Conservation (phyloP, 2,797 vertebrate species). For the Lycodopsis pacificus region DNA sequence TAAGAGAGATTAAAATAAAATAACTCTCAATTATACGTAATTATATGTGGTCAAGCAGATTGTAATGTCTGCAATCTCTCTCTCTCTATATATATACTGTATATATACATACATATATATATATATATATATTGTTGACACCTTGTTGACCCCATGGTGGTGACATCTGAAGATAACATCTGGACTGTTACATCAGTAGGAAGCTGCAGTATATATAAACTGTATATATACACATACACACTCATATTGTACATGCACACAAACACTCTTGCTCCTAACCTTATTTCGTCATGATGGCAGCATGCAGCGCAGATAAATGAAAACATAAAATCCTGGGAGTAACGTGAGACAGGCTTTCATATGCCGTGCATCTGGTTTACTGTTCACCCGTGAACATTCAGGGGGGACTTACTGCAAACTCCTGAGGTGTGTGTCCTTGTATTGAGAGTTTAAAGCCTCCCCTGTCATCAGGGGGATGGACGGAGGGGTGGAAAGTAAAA, state of each 20-base stretch:
- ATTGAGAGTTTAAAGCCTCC: slow-evolving; percentile 61
- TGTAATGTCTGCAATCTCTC: too few species aligned
- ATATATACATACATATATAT: too few species aligned
- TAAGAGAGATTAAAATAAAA: not conserved
- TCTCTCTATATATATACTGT: too few species aligned
- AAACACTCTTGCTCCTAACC: slow-evolving; percentile 34
- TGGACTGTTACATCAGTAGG: slow-evolving; percentile 61
- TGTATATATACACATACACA: slow-evolving; percentile 5
- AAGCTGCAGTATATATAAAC: slow-evolving; percentile 52
- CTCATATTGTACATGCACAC: slow-evolving; percentile 7
- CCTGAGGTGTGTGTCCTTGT: slow-evolving; percentile 65
- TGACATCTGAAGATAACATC: slow-evolving; percentile 61
- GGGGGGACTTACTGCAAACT: slow-evolving; percentile 59
- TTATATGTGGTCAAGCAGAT: too few species aligned
- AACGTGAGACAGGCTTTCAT: slow-evolving; percentile 68
- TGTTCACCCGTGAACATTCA: slow-evolving; percentile 68
- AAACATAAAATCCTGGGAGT: slow-evolving; percentile 60
- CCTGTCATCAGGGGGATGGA: slow-evolving; percentile 68
- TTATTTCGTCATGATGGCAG: slow-evolving; percentile 66
- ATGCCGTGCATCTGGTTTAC: slow-evolving; percentile 73
- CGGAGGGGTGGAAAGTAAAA: slow-evolving; percentile 52
- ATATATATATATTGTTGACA: too few species aligned
- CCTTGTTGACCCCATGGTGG: slow-evolving; percentile 17
- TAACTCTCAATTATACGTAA: not conserved
- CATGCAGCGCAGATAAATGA: slow-evolving; percentile 52